Percentiles rank a stretch among this genome's conserved stretches.
phyloP scores from a whole-genome alignment of 2,797 vertebrate species.

The Acomys russatus region DNA sequence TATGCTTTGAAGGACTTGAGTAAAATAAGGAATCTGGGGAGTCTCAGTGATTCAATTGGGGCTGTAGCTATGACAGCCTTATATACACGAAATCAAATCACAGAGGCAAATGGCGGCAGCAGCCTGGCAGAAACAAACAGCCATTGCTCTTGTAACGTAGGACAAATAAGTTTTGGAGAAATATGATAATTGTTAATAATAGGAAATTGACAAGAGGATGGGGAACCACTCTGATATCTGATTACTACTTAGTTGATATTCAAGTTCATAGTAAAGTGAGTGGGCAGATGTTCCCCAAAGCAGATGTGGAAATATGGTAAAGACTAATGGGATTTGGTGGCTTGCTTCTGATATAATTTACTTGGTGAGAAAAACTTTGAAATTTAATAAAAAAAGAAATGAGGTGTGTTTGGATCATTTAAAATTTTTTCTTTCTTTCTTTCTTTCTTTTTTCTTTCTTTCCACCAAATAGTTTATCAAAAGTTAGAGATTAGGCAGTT shows the following conservation, averaged over 20 bases:
- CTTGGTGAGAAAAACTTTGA: neutral
- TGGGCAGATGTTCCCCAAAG: constrained; percentile 75
- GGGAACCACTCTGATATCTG: constrained; percentile 59
- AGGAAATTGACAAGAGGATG: constrained; percentile 75
- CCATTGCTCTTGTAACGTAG: constrained; percentile 5
- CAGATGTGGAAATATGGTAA: constrained; percentile 70
- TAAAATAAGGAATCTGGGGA: constrained; percentile 72
- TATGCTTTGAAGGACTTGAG: constrained; percentile 54
- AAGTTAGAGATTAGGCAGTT: neutral
- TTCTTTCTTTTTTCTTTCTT: neutral
- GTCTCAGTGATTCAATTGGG: constrained; percentile 63
- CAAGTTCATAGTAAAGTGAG: constrained; percentile 58
- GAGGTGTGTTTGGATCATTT: constrained; percentile 3
- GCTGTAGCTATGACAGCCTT: constrained; percentile 28
- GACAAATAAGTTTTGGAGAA: constrained; percentile 69
- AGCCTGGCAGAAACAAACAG: constrained; percentile 43
- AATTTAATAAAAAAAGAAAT: constrained; percentile 36
- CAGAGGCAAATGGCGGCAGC: constrained; percentile 34
- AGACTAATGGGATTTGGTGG: constrained; percentile 19
- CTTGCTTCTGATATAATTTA: constrained; percentile 36
- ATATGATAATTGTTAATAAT: constrained; percentile 75
- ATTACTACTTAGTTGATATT: constrained; percentile 71
- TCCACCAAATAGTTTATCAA: neutral
- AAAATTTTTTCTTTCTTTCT: too few relatives aligned
- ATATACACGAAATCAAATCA: constrained; percentile 73